Evolutionary conservation across 2,888 invertebrate species (phyloP).

Genomic region (Trisateles emortualis): DNA sequence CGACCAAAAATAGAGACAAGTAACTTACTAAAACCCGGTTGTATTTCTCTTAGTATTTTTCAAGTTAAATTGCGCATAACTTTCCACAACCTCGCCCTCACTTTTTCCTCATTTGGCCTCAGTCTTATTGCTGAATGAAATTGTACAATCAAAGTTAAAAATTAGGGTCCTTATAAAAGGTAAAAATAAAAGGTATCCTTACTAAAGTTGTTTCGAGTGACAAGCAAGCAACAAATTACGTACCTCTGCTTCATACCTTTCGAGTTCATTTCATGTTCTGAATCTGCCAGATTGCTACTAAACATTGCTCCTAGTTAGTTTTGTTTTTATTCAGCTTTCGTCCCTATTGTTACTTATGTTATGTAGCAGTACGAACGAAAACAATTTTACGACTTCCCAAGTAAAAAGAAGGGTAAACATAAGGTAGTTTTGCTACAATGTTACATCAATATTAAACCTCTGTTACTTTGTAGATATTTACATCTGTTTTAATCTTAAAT

Average conservation of each 20-base stretch:
- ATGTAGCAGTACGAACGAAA: slow-evolving; percentile 39
- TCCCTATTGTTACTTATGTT: slow-evolving; percentile 44
- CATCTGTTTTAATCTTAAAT: slow-evolving; percentile 41
- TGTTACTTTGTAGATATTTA: slow-evolving; percentile 51
- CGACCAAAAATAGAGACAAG: slow-evolving; percentile 13
- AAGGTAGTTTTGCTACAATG: slow-evolving; percentile 33
- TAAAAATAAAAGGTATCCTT: slow-evolving; percentile 48
- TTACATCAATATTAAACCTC: slow-evolving; percentile 34
- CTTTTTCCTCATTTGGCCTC: slow-evolving; percentile 45
- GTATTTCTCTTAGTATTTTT: slow-evolving; percentile 21
- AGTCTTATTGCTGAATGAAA: slow-evolving; percentile 49
- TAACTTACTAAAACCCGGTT: slow-evolving; percentile 24
- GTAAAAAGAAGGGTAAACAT: slow-evolving; percentile 46
- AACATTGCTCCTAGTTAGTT: slow-evolving; percentile 45
- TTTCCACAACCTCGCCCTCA: slow-evolving; percentile 30
- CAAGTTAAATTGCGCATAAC: slow-evolving; percentile 22
- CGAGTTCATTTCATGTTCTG: slow-evolving; percentile 51
- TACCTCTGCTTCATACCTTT: slow-evolving; percentile 42
- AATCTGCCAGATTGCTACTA: slow-evolving; percentile 55
- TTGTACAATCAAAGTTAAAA: slow-evolving; percentile 59
- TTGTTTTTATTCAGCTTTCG: slow-evolving; percentile 45
- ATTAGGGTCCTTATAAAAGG: slow-evolving; percentile 56
- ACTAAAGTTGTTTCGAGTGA: slow-evolving; percentile 46
- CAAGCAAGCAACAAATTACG: slow-evolving; percentile 47
- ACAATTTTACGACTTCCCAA: slow-evolving; percentile 54